These are phyloP conservation scores for Acrocephalus kingi DNA, from an alignment of 2,113 vertebrate genomes.

Conservation along the genomic window DNA sequence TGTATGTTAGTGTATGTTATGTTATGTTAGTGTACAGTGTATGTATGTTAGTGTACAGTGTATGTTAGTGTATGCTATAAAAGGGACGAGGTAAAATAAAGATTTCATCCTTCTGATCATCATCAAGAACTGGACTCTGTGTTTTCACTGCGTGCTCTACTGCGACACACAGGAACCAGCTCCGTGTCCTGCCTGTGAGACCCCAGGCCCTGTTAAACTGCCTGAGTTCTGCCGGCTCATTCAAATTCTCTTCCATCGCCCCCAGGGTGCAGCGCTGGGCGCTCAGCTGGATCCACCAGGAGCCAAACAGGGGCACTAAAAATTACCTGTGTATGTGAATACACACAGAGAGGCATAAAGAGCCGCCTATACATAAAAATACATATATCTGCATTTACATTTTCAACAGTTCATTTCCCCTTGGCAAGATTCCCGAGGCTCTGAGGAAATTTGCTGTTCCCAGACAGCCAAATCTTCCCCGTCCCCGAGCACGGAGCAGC, in stretches of 20 bases:
- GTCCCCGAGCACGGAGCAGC: neutral
- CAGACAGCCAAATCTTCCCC: neutral
- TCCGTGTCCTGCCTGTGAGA: neutral
- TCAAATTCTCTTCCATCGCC: neutral
- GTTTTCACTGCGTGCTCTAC: no score
- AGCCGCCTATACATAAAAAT: neutral
- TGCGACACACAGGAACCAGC: no score
- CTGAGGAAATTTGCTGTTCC: neutral
- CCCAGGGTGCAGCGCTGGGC: accelerated
- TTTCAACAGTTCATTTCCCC: neutral
- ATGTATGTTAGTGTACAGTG: no score
- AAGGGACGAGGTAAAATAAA: no score
- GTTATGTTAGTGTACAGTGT: no score
- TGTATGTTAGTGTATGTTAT: no score
- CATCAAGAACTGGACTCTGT: no score
- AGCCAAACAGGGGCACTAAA: neutral
- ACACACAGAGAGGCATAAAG: accelerated
- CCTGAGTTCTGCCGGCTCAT: neutral
- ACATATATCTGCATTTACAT: neutral
- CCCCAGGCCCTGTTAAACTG: no score
- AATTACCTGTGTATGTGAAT: accelerated
- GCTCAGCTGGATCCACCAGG: neutral
- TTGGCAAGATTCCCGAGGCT: neutral
- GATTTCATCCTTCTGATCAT: no score
- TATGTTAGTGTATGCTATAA: no score